Evolutionary conservation across 2,888 invertebrate genomes (phyloP), one percentile per base, ranked within the genome.

Genomic region (Biston betularia): DNA sequence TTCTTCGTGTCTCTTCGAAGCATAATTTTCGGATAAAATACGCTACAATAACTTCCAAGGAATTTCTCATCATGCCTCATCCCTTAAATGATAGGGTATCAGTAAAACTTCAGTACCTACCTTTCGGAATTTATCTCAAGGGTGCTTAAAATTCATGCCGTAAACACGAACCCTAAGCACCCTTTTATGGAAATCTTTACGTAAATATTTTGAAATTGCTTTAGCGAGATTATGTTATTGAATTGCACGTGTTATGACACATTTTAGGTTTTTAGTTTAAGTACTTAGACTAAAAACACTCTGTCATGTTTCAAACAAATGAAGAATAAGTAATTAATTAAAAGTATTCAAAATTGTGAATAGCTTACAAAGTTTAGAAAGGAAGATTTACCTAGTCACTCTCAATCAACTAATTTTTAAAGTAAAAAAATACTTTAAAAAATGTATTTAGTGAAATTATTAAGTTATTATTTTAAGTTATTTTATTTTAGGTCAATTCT

Each of bases 41-140:
- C 65, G 69, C 48, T 55, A 63, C 68, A 66, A 61, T 64, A 60
- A 70, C 56, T 72, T 70, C 53, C 45, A 60, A 63, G 59, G 65
- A 60, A 65, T 69, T 63, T 50, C 67, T 65, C 63, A 69, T 65
- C 59, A 24, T 52, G 46, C 50, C 58, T 69, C 63, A 69, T 63
- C 69, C 62, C 63, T 65, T 63, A 63, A 68, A 68, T 64, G 68
- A 68, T 64, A 49, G 59, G 62, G 59, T 68, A 68, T 67, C 67
- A 67, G 63, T 67, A 63, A 55, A 67, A 67, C 45, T 67, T 63
- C 67, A 55, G 62, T 59, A 9, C 38, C 38, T 38, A 50, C 54
- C 58, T 67, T 53, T 53, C 35, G 46, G 63, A 60, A 63, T 63
- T 67, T 63, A 63, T 59, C 59, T 59, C 54, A 60, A 15, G 58